Evolutionary conservation across 2,888 invertebrate species (phyloP).

Genomic region (Trichopria drosophilae): DNA sequence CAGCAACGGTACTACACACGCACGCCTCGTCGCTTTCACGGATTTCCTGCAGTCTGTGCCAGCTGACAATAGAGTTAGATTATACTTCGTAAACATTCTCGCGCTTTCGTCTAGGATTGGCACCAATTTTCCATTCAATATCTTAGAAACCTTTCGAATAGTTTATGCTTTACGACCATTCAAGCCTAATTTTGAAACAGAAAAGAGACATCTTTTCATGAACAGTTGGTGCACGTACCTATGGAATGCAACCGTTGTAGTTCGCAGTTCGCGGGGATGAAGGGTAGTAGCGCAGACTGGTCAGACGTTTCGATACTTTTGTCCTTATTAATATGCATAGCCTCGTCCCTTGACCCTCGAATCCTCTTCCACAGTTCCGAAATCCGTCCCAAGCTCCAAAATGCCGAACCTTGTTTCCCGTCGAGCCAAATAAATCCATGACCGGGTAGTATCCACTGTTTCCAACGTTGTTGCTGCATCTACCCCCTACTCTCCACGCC

Average conservation of each 20-base stretch:
- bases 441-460: no score
- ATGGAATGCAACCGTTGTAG: no score
- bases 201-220: no score
- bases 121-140: no score
- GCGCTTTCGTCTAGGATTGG: no score
- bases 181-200: no score
- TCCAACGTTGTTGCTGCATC: no score
- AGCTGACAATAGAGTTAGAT: conserved; percentile 20
- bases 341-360: conserved; percentile 42
- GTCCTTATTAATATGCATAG: conserved; percentile 53
- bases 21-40: neutral
- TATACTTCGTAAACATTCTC: conserved; percentile 26
- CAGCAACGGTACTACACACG: no score
- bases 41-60: conserved; percentile 24
- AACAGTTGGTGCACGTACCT: no score
- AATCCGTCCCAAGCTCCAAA: conserved; percentile 32
- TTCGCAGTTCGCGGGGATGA: conserved; percentile 46
- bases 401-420: conserved; percentile 51
- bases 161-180: no score
- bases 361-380: conserved; percentile 16
- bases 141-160: no score
- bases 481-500: no score
- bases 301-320: conserved; percentile 50
- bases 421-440: conserved; percentile 54
- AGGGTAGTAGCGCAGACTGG: conserved; percentile 43